Percentiles rank a stretch among this genome's conserved stretches.
Evolutionary conservation across 2,888 invertebrate species (phyloP).

Genomic region (Drosophila pegasa): DNA sequence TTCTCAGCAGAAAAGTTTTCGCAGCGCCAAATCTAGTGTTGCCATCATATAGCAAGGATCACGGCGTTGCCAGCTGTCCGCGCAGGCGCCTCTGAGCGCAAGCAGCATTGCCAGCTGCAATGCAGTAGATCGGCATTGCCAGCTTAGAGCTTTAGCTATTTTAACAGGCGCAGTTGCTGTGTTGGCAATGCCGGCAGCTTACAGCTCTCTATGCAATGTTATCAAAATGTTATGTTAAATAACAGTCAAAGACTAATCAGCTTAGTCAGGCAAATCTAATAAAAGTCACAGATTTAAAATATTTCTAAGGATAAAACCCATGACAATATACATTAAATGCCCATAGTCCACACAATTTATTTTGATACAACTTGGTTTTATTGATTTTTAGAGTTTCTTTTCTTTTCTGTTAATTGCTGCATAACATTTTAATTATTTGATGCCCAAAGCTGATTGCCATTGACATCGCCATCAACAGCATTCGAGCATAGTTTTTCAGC

Average conservation of each 20-base stretch:
- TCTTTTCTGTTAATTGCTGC: neutral
- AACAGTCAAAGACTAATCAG: neutral
- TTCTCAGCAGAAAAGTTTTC: neutral
- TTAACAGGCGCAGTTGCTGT: neutral
- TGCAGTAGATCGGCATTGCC: neutral
- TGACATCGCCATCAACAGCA: neutral
- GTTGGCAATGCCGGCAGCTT: neutral
- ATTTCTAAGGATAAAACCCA: no score
- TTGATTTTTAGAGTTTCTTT: neutral
- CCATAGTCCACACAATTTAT: no score
- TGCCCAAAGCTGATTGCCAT: neutral
- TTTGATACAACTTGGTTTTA: neutral
- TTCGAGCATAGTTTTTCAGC: neutral
- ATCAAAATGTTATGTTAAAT: neutral
- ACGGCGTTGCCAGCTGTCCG: no score
- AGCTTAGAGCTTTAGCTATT: neutral
- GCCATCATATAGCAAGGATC: neutral
- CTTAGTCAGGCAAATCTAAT: no score
- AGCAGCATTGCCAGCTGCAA: no score
- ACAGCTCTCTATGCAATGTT: neutral
- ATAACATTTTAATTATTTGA: neutral
- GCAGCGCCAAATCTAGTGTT: neutral
- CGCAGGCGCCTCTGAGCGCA: no score
- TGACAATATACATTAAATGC: no score
- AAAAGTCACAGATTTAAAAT: no score